phyloP scores from a whole-genome alignment of 2,888 invertebrate species.

The Colostygia pectinataria region DNA sequence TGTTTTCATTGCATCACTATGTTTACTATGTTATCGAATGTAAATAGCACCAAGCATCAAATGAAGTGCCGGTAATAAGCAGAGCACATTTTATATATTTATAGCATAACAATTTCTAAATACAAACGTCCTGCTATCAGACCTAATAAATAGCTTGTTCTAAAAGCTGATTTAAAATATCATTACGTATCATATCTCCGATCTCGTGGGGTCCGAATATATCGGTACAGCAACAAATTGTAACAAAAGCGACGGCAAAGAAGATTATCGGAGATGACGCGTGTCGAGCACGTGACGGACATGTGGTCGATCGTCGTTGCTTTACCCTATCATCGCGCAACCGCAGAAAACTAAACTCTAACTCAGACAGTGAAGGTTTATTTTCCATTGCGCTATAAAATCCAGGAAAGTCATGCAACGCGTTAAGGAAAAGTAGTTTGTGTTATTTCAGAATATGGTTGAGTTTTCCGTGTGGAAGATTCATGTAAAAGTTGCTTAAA shows the following conservation, averaged over 20 bases:
- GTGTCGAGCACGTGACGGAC: constrained; percentile 74
- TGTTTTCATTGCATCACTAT: no score
- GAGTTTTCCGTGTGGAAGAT: constrained; percentile 31
- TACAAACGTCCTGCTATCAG: constrained; percentile 25
- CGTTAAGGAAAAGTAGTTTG: constrained; percentile 43
- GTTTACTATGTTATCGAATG: no score
- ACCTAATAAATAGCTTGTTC: constrained; percentile 61
- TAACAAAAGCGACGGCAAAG: constrained; percentile 79
- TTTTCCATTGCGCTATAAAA: constrained; percentile 17
- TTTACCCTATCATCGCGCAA: constrained; percentile 54
- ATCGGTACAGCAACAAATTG: constrained; percentile 75
- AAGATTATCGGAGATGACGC: constrained; percentile 78
- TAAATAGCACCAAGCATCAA: no score
- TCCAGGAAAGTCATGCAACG: constrained; percentile 35
- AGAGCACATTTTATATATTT: no score
- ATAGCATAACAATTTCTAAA: not conserved
- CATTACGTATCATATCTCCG: constrained; percentile 76
- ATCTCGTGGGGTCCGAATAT: constrained; percentile 66
- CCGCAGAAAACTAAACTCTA: constrained; percentile 39
- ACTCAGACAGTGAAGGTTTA: not conserved
- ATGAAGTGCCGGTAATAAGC: no score
- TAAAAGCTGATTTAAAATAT: constrained; percentile 78
- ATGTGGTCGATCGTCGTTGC: constrained; percentile 64
- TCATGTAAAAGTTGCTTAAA: constrained; percentile 58
- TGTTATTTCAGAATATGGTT: constrained; percentile 37